Conservation (phyloP, 2,888 invertebrate genomes). For the Andrena fulva region DNA sequence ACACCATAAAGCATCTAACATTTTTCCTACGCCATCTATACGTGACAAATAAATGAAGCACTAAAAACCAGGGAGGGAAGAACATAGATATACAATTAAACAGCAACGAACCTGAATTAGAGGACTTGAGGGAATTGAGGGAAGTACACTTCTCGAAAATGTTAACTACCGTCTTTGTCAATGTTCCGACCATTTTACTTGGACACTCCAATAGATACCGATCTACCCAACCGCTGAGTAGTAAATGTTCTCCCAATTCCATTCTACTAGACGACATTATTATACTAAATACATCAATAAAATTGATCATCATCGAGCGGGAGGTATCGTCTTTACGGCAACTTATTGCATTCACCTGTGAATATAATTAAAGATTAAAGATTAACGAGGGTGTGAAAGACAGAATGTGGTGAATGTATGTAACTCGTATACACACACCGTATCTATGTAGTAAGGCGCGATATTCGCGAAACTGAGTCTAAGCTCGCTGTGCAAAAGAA, state of each 20-base stretch:
- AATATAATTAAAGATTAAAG: conserved; percentile 16
- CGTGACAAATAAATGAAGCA: conserved; percentile 4
- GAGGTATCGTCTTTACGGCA: conserved; percentile 79
- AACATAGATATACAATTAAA: background rate
- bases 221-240: conserved; percentile 82
- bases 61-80: background rate
- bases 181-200: conserved; percentile 73
- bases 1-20: conserved; percentile 80
- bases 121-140: conserved; percentile 37
- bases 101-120: conserved; percentile 66
- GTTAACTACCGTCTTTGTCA: conserved; percentile 74
- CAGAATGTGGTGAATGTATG: background rate
- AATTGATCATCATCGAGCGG: conserved; percentile 79
- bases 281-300: conserved; percentile 76
- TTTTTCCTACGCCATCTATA: conserved; percentile 68
- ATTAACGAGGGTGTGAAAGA: background rate
- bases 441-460: conserved; percentile 69
- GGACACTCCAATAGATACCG: conserved; percentile 80
- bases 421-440: conserved; percentile 57
- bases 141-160: conserved; percentile 76
- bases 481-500: conserved; percentile 79
- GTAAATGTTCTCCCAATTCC: conserved; percentile 74
- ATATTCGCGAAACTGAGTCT: conserved; percentile 68
- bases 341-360: conserved; percentile 78
- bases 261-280: conserved; percentile 75